These are phyloP conservation scores for Chiloscyllium punctatum DNA, from an alignment of 2,797 vertebrate species.

Conservation along the genomic window DNA sequence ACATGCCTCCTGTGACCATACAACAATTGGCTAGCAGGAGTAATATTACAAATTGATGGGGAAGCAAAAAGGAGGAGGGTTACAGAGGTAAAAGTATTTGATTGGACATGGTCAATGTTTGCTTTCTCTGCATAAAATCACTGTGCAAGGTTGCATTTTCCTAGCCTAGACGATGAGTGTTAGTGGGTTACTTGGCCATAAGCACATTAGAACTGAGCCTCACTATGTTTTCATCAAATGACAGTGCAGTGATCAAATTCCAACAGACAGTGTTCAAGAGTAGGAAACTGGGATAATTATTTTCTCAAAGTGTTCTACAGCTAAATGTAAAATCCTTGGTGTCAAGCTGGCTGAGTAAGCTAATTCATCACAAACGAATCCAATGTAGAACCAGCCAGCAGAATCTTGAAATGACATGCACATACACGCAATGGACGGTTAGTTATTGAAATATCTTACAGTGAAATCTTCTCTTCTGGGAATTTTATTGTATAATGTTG, in stretches of 20 bases:
- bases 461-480: background rate
- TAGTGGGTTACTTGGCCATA: background rate
- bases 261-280: background rate
- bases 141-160: background rate
- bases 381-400: background rate
- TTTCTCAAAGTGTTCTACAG: background rate
- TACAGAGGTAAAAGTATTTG: background rate
- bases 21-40: background rate
- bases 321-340: no score
- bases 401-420: background rate
- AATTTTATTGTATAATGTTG: background rate
- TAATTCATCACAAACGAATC: background rate
- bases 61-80: background rate
- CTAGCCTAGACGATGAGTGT: background rate
- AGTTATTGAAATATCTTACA: background rate
- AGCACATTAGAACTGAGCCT: background rate
- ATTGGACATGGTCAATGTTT: background rate
- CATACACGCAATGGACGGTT: background rate
- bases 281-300: background rate
- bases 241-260: background rate
- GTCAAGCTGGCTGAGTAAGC: background rate
- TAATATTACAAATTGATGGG: background rate
- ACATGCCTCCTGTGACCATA: background rate
- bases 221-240: background rate
- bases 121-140: background rate